Conservation (phyloP, 1,140 invertebrate species). For the Sesamia nonagrioides region DNA sequence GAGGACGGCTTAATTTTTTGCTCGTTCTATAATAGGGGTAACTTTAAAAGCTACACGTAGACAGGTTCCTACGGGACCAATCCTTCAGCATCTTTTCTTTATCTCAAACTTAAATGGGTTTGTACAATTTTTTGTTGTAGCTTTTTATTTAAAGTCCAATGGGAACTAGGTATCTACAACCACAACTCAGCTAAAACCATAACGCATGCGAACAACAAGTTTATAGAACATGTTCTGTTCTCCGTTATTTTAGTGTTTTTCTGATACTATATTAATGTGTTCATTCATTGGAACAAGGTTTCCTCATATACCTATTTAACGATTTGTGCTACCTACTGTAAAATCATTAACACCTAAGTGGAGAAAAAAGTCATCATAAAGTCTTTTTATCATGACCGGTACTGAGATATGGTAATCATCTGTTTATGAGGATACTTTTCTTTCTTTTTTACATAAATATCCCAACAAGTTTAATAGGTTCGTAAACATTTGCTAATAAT, state of each 20-base stretch:
- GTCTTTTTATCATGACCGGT: too few relatives aligned
- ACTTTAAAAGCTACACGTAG: slow-evolving; percentile 16
- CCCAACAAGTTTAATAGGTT: too few relatives aligned
- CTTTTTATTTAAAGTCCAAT: not conserved
- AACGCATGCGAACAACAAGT: not conserved
- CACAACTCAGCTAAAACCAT: not conserved
- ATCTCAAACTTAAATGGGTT: not conserved
- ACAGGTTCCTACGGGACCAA: slow-evolving; percentile 31
- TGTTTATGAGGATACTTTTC: too few relatives aligned
- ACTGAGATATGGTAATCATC: too few relatives aligned
- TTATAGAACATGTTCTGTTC: not conserved
- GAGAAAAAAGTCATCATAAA: not conserved
- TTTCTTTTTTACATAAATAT: too few relatives aligned
- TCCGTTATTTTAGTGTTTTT: slow-evolving; percentile 15
- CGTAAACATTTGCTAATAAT: not conserved
- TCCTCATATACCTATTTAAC: not conserved
- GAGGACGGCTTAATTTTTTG: slow-evolving; percentile 43
- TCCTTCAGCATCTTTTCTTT: not conserved
- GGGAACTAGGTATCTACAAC: not conserved
- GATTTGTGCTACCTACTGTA: not conserved
- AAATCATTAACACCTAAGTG: too few relatives aligned
- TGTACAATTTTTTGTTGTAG: not conserved
- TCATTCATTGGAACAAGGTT: slow-evolving; percentile 32
- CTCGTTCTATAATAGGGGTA: slow-evolving; percentile 27
- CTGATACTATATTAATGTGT: slow-evolving; percentile 11